phyloP scores from a whole-genome alignment of 2,888 invertebrate genomes.

The Sarcophaga subvicina region DNA sequence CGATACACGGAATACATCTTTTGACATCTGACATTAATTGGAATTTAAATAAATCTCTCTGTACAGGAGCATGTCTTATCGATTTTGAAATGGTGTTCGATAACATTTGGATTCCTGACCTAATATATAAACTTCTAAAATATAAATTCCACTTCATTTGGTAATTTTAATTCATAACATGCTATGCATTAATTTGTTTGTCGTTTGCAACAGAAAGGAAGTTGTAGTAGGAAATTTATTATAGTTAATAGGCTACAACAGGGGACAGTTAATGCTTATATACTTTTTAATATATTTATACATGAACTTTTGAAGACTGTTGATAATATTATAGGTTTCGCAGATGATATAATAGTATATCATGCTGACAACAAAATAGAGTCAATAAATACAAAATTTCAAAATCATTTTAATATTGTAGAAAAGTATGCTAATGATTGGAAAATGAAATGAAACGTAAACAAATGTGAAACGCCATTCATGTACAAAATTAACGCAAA shows the following conservation, averaged over 20 bases:
- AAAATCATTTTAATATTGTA: conserved; percentile 21
- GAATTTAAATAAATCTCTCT: no score
- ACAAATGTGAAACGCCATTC: no score
- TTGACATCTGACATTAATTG: no score
- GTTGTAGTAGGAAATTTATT: conserved; percentile 7
- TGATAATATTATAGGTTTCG: conserved; percentile 16
- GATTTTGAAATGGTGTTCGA: no score
- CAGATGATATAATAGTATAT: conserved; percentile 6
- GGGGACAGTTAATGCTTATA: conserved; percentile 25
- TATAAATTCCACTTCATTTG: conserved; percentile 16
- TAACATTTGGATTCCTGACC: not conserved
- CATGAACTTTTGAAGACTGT: conserved; percentile 13
- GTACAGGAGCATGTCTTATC: no score
- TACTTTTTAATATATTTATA: not conserved
- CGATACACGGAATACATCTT: no score
- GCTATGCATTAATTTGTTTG: conserved; percentile 1
- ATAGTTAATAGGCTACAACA: conserved; percentile 28
- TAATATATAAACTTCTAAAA: conserved; percentile 14
- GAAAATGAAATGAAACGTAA: no score
- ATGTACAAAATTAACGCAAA: no score
- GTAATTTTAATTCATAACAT: not conserved
- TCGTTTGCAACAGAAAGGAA: conserved; percentile 15
- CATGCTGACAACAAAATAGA: conserved; percentile 25
- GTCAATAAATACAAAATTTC: conserved; percentile 31
- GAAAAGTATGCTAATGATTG: not conserved